phyloP scores from a whole-genome alignment of 1,140 invertebrate species.

The Telenomus remus region DNA sequence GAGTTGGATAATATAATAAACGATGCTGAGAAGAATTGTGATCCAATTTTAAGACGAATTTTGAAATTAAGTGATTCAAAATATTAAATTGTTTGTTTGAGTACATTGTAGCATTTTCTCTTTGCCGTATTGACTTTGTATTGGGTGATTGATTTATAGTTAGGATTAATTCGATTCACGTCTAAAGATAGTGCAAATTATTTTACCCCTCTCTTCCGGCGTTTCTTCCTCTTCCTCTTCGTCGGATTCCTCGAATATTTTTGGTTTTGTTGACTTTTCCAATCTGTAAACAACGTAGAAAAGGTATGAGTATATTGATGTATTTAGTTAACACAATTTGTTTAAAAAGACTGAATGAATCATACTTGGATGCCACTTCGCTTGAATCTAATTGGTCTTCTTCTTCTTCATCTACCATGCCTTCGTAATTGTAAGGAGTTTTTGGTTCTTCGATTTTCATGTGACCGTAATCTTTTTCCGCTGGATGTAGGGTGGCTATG shows the following conservation, averaged over 20 bases:
- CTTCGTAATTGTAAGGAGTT: constrained; percentile 92
- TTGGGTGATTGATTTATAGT: not conserved
- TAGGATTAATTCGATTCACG: not conserved
- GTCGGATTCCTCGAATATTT: constrained; percentile 78
- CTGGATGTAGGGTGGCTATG: constrained; percentile 96
- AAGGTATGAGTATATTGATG: constrained; percentile 12
- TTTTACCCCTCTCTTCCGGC: constrained; percentile 78
- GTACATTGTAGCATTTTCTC: no score
- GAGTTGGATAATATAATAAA: no score
- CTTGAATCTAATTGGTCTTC: constrained; percentile 86
- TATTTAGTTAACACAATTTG: constrained; percentile 4
- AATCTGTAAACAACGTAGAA: constrained; percentile 75
- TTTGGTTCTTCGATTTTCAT: constrained; percentile 99
- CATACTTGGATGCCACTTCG: constrained; percentile 84
- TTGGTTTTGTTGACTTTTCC: constrained; percentile 78
- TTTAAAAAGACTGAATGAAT: constrained; percentile 33
- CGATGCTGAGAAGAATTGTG: no score
- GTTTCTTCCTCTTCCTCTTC: constrained; percentile 80
- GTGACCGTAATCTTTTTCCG: constrained; percentile 99
- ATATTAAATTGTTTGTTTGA: no score
- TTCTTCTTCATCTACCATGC: constrained; percentile 82
- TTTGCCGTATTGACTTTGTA: not conserved
- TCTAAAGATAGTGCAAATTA: not conserved
- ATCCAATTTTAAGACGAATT: no score
- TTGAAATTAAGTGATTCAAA: no score